phyloP scores from a whole-genome alignment of 1,140 invertebrate species.

The Pentalonia nigronervosa region DNA sequence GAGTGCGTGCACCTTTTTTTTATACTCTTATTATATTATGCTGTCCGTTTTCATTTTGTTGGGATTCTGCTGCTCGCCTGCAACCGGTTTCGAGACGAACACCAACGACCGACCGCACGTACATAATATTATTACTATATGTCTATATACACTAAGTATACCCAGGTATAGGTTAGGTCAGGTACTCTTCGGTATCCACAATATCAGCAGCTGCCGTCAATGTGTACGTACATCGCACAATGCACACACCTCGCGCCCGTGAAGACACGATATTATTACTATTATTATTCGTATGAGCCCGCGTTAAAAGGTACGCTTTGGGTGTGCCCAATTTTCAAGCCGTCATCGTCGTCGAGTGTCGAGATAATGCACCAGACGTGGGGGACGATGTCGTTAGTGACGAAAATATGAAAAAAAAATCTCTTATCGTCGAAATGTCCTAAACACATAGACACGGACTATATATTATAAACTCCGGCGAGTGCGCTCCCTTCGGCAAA shows the following conservation, averaged over 20 bases:
- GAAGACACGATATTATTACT: background rate
- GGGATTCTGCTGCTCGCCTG: background rate
- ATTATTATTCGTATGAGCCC: background rate
- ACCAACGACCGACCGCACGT: background rate
- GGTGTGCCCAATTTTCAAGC: background rate
- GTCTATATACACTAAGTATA: too few species aligned
- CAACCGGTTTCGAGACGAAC: constrained; percentile 13
- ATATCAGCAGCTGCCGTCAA: background rate
- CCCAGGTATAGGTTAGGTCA: background rate
- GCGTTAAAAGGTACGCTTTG: constrained; percentile 5
- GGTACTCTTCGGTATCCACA: background rate
- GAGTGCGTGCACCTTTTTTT: background rate
- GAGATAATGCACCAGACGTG: background rate
- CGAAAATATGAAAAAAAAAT: background rate
- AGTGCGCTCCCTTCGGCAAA: background rate
- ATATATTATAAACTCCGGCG: background rate
- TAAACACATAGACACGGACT: background rate
- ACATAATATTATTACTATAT: background rate
- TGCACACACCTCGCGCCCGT: background rate
- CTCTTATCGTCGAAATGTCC: background rate
- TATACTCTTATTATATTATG: background rate
- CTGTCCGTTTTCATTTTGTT: background rate
- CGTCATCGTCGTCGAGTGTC: background rate
- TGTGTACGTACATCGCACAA: background rate
- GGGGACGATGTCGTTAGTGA: background rate